A percentile compares a stretch with the other conserved stretches of the same genome.
Conservation (phyloP, 2,888 invertebrate species). For the Nebria salina region DNA sequence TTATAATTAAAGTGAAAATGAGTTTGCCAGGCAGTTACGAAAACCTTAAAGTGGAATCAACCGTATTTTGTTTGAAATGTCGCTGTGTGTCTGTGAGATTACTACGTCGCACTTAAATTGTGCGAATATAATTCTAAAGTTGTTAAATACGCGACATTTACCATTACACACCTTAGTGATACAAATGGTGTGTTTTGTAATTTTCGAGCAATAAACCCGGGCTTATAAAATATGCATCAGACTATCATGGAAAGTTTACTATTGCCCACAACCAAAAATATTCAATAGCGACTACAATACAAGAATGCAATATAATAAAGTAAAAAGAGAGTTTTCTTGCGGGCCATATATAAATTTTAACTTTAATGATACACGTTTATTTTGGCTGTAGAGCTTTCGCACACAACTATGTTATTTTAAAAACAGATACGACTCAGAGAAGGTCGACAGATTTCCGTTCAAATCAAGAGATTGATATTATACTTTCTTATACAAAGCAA, state of each 20-base stretch:
- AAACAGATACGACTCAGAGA: too few relatives aligned
- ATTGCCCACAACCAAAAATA: neutral
- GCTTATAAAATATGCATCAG: neutral
- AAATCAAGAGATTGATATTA: too few relatives aligned
- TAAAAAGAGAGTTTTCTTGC: too few relatives aligned
- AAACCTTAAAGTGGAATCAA: neutral
- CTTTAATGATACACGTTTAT: too few relatives aligned
- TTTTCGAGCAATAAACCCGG: neutral
- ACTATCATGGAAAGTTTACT: neutral
- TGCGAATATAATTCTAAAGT: constrained; percentile 32
- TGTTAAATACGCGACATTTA: constrained; percentile 12
- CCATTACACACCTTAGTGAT: neutral
- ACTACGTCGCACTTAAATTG: constrained; percentile 34
- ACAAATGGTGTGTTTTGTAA: neutral
- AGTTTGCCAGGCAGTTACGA: neutral
- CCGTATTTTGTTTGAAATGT: neutral
- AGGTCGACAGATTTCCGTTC: too few relatives aligned
- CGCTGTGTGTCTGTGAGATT: neutral
- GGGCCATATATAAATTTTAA: too few relatives aligned
- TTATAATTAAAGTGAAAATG: constrained; percentile 33
- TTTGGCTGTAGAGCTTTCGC: too few relatives aligned
- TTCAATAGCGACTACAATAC: too few relatives aligned
- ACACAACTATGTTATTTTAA: too few relatives aligned
- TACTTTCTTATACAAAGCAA: too few relatives aligned
- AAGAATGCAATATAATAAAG: too few relatives aligned